Conservation (phyloP, 2,797 vertebrate species). For the Anomalospiza imberbis region DNA sequence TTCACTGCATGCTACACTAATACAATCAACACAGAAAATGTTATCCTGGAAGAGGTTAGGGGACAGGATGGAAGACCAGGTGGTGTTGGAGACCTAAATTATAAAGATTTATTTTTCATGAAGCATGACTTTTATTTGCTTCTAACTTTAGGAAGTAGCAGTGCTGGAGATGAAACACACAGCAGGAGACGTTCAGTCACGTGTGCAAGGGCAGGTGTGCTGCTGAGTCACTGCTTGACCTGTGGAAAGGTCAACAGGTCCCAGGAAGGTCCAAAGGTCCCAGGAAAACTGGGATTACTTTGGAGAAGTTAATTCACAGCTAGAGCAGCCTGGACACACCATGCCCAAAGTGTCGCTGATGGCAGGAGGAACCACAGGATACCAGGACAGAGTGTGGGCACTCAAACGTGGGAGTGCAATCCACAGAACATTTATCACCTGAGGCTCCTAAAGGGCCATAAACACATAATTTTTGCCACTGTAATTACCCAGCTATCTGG, state of each 20-base stretch:
- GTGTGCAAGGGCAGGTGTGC: neutral
- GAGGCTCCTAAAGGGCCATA: conserved; percentile 37
- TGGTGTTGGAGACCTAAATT: neutral
- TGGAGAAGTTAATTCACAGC: neutral
- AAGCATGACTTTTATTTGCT: conserved; percentile 25
- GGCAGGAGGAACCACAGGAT: neutral
- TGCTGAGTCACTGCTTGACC: neutral
- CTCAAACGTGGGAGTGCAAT: neutral
- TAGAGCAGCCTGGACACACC: neutral
- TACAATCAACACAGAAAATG: conserved; percentile 20
- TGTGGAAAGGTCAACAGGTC: neutral
- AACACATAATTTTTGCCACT: conserved; percentile 20
- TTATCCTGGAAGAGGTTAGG: conserved; percentile 4
- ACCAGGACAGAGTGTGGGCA: neutral
- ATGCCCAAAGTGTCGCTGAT: neutral
- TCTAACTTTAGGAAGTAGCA: conserved; percentile 7
- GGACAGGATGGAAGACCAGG: conserved; percentile 6
- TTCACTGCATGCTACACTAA: conserved; percentile 1
- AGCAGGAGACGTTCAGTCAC: neutral
- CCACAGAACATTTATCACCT: conserved; percentile 50
- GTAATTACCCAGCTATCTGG: conserved; percentile 56
- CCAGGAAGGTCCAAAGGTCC: too few species aligned
- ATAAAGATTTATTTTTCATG: neutral
- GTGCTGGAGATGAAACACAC: neutral
- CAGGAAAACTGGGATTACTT: conserved; percentile 1